Base-by-base conservation (phyloP, 2,888 invertebrate species). In the Lycia hirtaria region DNA sequence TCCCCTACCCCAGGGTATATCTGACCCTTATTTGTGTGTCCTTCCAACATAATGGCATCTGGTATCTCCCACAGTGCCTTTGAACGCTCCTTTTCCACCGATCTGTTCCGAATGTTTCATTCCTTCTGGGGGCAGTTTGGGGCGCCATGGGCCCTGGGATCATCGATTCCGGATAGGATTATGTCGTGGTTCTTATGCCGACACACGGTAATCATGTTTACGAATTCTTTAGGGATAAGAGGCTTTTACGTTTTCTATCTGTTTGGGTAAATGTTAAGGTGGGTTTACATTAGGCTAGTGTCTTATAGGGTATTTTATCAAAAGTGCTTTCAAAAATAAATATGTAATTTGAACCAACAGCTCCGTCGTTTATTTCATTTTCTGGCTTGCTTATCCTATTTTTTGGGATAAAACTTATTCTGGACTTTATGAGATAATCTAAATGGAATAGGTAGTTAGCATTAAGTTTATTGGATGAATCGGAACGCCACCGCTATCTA, bases 21-120 rank as follows among this genome's bases (percentile, higher is more conserved):
- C 71, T 73, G 71, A 78, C 81, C 81, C 74, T 78, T 81, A 82
- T 75, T 74, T 71, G 75, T 73, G 62, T 71, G 75, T 73, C 77
- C 57, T 53, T 48, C 74, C 72, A 71, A 58, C 65, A 65, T 73
- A 78, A 80, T 79, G 72, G 69, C 62, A 63, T 60, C 56, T 63
- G 68, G 69, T 70, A 75, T 73, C 69, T 71, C 56, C 69, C 71
- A 73, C 71, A 77, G 74, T 70, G 71, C 66, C 63, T 69, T 61
- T 69, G 74, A 76, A 75, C 74, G 74, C 79, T 74, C 74, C 68
- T 72, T 72, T 71, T 69, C 72, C 58, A 68, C 7, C 68, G 70
- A 71, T 72, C 71, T 69, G 68, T 72, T 72, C 68, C 74, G 70
- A 78, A 80, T 76, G 72, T 75, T 78, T 80, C 71, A 78, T 75